Evolutionary conservation across 92 coral and sea anemone genomes (phyloP).

Genomic region (Hydrozoanthus gracilis): DNA sequence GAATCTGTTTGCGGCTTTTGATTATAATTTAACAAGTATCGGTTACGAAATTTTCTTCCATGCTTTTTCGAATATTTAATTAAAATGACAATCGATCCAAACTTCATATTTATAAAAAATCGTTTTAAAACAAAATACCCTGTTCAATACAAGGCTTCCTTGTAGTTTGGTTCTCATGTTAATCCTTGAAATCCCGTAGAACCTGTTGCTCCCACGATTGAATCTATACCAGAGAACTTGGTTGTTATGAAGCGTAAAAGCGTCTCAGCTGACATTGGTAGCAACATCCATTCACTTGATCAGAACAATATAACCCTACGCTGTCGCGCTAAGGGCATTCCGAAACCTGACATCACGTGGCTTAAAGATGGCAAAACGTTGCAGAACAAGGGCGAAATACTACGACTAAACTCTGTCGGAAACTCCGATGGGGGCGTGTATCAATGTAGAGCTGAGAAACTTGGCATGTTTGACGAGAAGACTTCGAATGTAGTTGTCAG

Average conservation of each 20-base stretch:
- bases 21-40: too few species aligned
- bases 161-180: background rate
- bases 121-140: too few species aligned
- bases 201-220: constrained; percentile 37
- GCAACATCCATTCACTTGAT: constrained; percentile 54
- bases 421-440: constrained; percentile 59
- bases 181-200: background rate
- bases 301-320: constrained; percentile 70
- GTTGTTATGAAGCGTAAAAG: constrained; percentile 18
- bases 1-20: too few species aligned
- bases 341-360: constrained; percentile 82
- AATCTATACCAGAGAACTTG: constrained; percentile 1
- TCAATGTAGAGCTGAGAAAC: constrained; percentile 62
- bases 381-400: constrained; percentile 51
- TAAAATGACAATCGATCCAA: too few species aligned
- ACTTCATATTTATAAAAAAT: too few species aligned
- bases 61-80: too few species aligned
- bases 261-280: constrained; percentile 26
- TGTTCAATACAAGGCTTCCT: background rate
- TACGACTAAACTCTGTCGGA: constrained; percentile 51
- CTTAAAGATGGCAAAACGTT: constrained; percentile 59
- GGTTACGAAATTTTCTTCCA: too few species aligned
- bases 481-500: constrained; percentile 60
- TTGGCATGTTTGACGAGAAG: constrained; percentile 63
- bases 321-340: constrained; percentile 79